phyloP scores from a whole-genome alignment of 2,113 vertebrate species.

The Trachemys scripta region DNA sequence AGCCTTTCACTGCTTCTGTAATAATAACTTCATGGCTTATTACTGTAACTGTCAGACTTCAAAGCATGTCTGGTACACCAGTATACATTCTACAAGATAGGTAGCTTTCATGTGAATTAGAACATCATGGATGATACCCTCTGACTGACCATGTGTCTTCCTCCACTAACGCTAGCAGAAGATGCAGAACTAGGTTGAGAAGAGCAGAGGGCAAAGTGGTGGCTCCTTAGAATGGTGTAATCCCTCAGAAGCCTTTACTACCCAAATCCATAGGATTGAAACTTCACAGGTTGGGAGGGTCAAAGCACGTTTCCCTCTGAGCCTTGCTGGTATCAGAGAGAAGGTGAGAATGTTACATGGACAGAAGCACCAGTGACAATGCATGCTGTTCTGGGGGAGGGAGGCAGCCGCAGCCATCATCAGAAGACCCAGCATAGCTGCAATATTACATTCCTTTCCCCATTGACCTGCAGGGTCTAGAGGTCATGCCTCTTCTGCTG shows the following conservation, averaged over 20 bases:
- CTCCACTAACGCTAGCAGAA: background rate
- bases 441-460: background rate
- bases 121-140: background rate
- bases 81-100: background rate
- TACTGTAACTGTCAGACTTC: background rate
- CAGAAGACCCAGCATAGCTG: background rate
- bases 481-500: background rate
- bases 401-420: background rate
- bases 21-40: background rate
- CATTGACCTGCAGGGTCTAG: background rate
- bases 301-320: background rate
- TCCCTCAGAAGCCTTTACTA: background rate
- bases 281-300: background rate
- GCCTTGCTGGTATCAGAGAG: background rate
- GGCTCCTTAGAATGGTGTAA: background rate
- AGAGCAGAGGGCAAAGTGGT: background rate
- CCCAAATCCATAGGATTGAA: background rate
- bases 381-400: background rate
- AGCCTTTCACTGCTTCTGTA: background rate
- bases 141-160: background rate
- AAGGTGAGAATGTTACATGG: background rate
- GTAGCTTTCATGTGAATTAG: background rate
- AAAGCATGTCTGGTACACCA: background rate
- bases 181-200: background rate
- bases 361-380: background rate